Evolutionary conservation across 2,113 vertebrate genomes (phyloP).

Genomic region (Psophia crepitans): DNA sequence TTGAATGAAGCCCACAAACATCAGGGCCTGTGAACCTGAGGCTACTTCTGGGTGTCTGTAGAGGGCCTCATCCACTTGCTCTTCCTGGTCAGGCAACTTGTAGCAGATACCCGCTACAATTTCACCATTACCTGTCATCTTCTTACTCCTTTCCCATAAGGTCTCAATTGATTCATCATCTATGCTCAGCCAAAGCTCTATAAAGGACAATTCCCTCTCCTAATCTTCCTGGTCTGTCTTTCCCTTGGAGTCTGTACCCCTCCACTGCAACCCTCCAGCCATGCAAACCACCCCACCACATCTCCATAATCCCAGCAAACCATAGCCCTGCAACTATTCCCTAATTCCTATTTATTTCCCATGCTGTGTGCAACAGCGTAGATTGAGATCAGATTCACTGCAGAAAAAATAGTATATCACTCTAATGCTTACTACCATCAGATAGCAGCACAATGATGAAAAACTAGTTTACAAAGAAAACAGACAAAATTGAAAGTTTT

Average conservation of each 20-base stretch:
- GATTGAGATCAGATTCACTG: not conserved
- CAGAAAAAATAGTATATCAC: not conserved
- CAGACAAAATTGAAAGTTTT: not conserved
- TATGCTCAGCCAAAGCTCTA: not conserved
- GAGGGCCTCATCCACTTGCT: not conserved
- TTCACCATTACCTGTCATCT: not conserved
- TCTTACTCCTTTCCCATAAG: not conserved
- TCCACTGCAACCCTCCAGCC: not conserved
- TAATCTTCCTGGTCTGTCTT: not conserved
- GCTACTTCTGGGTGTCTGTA: not conserved
- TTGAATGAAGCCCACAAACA: not conserved
- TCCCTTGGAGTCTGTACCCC: not conserved
- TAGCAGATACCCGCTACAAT: not conserved
- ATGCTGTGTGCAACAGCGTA: not conserved
- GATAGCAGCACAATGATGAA: not conserved
- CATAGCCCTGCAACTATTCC: not conserved
- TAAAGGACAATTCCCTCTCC: not conserved
- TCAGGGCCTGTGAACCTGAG: not conserved
- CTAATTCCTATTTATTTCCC: not conserved
- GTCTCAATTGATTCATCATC: not conserved
- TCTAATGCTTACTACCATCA: not conserved
- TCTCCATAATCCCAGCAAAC: not conserved
- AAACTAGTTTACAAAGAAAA: not conserved
- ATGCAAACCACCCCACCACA: not conserved
- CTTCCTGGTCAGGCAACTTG: not conserved